A percentile compares a stretch with the other conserved stretches of the same genome.
Evolutionary conservation across 1,140 invertebrate genomes (phyloP).

Genomic region (Scaptomyza pallida): DNA sequence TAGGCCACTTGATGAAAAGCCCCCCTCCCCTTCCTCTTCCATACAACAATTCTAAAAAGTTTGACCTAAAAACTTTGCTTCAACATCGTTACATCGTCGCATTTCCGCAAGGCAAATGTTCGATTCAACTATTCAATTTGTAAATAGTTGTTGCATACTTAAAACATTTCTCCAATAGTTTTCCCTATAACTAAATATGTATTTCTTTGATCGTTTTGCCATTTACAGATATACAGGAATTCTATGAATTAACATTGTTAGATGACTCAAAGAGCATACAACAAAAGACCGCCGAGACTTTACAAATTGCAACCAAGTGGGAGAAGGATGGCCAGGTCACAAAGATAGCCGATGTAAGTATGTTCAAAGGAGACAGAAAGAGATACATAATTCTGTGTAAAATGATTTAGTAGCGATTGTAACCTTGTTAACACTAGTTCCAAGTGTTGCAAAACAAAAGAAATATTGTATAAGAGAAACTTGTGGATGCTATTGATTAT

Average conservation of each 20-base stretch:
- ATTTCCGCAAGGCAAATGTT: too few relatives aligned
- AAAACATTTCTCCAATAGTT: not conserved
- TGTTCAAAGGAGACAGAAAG: not conserved
- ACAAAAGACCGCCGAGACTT: conserved; percentile 97
- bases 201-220: not conserved
- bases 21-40: not conserved
- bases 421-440: not conserved
- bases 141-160: too few relatives aligned
- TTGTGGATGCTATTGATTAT: conserved; percentile 1
- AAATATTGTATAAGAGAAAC: not conserved
- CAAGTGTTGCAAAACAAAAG: not conserved
- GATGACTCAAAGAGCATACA: conserved; percentile 97
- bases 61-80: conserved; percentile 20
- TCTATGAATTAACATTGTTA: conserved; percentile 97
- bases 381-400: not conserved
- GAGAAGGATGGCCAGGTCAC: conserved; percentile 86
- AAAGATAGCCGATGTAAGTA: conserved; percentile 81
- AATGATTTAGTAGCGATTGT: too few relatives aligned
- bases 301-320: conserved; percentile 98
- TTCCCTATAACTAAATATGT: too few relatives aligned
- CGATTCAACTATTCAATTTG: not conserved
- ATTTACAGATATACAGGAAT: conserved; percentile 98
- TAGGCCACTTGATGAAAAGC: not conserved
- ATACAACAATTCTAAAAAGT: not conserved
- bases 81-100: not conserved